These are phyloP conservation scores for Troilus luridus DNA, from an alignment of 2,888 invertebrate species.

Conservation along the genomic window DNA sequence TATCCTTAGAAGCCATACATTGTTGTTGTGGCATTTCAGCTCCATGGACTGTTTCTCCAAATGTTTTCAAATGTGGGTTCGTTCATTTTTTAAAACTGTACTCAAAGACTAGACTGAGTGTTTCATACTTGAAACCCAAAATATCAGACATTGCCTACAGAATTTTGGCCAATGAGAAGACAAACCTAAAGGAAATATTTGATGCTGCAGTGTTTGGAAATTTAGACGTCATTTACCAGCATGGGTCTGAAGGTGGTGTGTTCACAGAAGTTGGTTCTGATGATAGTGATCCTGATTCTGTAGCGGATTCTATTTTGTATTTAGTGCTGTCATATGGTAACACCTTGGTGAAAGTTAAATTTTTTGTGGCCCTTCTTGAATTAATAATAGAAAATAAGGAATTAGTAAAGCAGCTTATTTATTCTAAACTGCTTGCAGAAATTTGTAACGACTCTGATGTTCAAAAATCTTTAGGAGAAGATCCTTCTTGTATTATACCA, in stretches of 20 bases:
- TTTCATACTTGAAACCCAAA: constrained; percentile 64
- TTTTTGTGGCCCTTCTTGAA: constrained; percentile 48
- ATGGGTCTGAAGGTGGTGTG: constrained; percentile 70
- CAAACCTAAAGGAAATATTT: constrained; percentile 67
- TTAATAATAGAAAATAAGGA: constrained; percentile 34
- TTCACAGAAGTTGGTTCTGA: constrained; percentile 44
- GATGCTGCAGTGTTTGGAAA: constrained; percentile 69
- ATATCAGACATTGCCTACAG: constrained; percentile 65
- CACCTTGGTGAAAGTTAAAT: constrained; percentile 8
- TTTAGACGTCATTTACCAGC: constrained; percentile 66
- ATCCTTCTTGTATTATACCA: constrained; percentile 68
- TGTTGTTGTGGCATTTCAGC: constrained; percentile 68
- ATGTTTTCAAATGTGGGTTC: constrained; percentile 66
- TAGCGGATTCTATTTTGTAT: constrained; percentile 50
- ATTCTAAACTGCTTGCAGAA: constrained; percentile 68
- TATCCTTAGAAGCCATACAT: constrained; percentile 68
- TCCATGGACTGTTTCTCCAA: constrained; percentile 68
- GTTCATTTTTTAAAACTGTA: constrained; percentile 65
- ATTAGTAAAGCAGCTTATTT: constrained; percentile 67
- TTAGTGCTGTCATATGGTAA: neutral
- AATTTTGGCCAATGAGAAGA: constrained; percentile 65
- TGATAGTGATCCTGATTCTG: constrained; percentile 35
- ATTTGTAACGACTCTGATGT: constrained; percentile 68
- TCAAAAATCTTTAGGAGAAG: constrained; percentile 68
- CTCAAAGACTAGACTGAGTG: constrained; percentile 65